Base-by-base conservation (phyloP, 2,888 invertebrate genomes). In the Autographa gamma region DNA sequence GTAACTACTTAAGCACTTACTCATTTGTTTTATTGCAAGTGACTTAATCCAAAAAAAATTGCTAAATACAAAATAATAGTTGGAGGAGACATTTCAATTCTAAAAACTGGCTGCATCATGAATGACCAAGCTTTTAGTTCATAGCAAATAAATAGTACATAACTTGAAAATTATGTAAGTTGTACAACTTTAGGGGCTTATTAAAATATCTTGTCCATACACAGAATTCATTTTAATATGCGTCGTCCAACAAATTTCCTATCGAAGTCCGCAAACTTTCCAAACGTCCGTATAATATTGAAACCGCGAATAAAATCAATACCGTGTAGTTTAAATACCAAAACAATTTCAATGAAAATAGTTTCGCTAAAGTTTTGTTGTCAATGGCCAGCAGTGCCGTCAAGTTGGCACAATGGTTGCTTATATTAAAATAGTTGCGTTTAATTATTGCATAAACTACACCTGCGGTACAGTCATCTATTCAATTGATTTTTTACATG, bases 271-370 rank as follows among this genome's bases (percentile, higher is more conserved):
- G 38, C 54, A 66, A 77, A 77, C 68, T 76, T 77, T 71, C n/a
- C 41, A 34, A 66, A 52, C 38, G 19, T 65, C 52, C 31, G 54
- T 69, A 60, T 61, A 63, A 78, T 74, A 74, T 71, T 66, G 61
- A 79, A 69, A 74, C 77, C 76, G 59, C 76, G 73, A 85, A 86
- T 81, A 83, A 83, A 83, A 85, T 82, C 85, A 77, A 85, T 86
- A 85, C 65, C 79, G 73, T 79, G 76, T 82, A 82, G 79, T 77
- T 82, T 81, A 85, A 91, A 91, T 88, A 88, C 85, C 88, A 83
- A 87, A 92, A 91, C 92, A 90, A 91, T 92, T 93, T 90, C 85
- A 91, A 93, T 93, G 90, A 90, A 87, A 90, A 93, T 93, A 92
- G 91, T 93, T 93, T 38, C 65, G 60, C 79, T 69, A 78, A 76